These are phyloP conservation scores for Neogale vison DNA, from an alignment of 2,113 vertebrate species.

Conservation along the genomic window DNA sequence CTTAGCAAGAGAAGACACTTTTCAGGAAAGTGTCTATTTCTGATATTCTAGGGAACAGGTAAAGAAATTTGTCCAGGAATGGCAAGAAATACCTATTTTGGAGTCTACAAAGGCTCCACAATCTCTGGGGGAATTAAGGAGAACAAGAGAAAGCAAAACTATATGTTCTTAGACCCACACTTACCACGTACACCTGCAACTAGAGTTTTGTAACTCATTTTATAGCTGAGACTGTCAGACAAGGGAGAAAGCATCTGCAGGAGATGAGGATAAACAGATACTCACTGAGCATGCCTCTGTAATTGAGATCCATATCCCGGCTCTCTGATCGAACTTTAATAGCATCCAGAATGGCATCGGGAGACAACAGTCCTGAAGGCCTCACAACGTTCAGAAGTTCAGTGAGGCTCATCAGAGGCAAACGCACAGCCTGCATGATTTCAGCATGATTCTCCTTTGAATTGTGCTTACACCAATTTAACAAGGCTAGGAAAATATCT, in stretches of 20 bases:
- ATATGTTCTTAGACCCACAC: not conserved
- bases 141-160: not conserved
- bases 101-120: not conserved
- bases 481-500: slow-evolving; percentile 97
- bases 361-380: slow-evolving; percentile 93
- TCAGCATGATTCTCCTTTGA: slow-evolving; percentile 89
- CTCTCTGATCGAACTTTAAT: slow-evolving; percentile 98
- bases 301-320: slow-evolving; percentile 99
- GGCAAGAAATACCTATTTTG: not conserved
- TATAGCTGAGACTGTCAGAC: not conserved
- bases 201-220: not conserved
- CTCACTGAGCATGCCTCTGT: slow-evolving; percentile 98
- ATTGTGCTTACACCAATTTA: slow-evolving; percentile 96
- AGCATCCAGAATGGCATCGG: slow-evolving; percentile 97
- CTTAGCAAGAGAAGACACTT: not conserved
- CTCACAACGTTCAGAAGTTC: slow-evolving; percentile 97
- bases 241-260: not conserved
- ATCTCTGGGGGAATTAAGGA: not conserved
- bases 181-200: not conserved
- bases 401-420: slow-evolving; percentile 97
- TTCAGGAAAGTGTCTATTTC: not conserved
- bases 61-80: not conserved
- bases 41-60: not conserved
- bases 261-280: not conserved
- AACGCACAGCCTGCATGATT: slow-evolving; percentile 95